phyloP scores from a whole-genome alignment of 2,113 vertebrate species.

The Cheilinus undulatus region DNA sequence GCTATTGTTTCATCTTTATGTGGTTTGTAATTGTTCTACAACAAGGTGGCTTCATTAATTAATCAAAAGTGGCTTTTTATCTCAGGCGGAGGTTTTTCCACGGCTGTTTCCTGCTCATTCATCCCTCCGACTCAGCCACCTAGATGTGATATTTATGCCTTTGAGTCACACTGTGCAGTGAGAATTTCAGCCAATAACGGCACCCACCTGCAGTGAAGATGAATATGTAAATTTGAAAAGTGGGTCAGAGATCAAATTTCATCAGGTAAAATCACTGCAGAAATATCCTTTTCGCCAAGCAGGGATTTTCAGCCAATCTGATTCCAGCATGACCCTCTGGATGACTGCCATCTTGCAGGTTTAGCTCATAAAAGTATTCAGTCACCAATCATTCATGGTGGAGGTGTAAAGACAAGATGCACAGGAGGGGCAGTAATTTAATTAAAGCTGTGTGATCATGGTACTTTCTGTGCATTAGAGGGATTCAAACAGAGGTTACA shows the following conservation, averaged over 20 bases:
- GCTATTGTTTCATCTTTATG: slow-evolving; percentile 39
- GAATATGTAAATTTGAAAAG: slow-evolving; percentile 79
- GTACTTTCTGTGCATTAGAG: slow-evolving; percentile 25
- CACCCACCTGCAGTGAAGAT: slow-evolving; percentile 75
- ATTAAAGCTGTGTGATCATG: slow-evolving; percentile 51
- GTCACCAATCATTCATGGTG: slow-evolving; percentile 45
- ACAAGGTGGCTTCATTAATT: slow-evolving; percentile 64
- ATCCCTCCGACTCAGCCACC: slow-evolving; percentile 50
- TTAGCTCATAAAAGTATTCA: slow-evolving; percentile 57
- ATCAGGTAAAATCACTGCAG: slow-evolving; percentile 67
- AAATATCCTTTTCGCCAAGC: slow-evolving; percentile 62
- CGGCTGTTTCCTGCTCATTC: slow-evolving; percentile 53
- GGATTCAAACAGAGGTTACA: slow-evolving; percentile 36
- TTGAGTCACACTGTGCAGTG: slow-evolving; percentile 70
- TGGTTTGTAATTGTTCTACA: slow-evolving; percentile 44
- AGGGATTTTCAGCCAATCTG: slow-evolving; percentile 61
- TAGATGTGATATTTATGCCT: slow-evolving; percentile 71
- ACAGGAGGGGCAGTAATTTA: slow-evolving; percentile 44
- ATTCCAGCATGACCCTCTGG: slow-evolving; percentile 56
- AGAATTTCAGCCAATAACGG: slow-evolving; percentile 72
- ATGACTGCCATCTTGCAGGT: slow-evolving; percentile 56
- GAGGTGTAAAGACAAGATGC: slow-evolving; percentile 43
- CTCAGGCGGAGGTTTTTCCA: slow-evolving; percentile 57
- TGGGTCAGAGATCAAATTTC: slow-evolving; percentile 77
- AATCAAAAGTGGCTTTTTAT: slow-evolving; percentile 68